Conservation (phyloP, 2,797 vertebrate genomes). For the Dipus sagitta region DNA sequence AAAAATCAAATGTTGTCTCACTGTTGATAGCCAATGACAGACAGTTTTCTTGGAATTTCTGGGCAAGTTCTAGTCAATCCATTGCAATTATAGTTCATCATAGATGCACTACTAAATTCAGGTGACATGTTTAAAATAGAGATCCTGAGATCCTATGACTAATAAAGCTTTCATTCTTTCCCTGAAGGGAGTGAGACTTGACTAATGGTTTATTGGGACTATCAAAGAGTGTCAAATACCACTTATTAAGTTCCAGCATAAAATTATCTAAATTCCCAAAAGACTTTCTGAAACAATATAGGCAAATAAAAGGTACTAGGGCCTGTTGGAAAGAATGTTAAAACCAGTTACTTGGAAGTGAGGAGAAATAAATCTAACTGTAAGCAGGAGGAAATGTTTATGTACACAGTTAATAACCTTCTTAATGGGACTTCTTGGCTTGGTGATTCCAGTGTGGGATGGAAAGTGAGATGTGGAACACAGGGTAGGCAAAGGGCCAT, state of each 20-base stretch:
- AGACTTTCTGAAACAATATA: conserved; percentile 87
- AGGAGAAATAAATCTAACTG: conserved; percentile 87
- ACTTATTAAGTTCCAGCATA: conserved; percentile 89
- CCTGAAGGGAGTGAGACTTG: conserved; percentile 85
- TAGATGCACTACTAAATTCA: conserved; percentile 81
- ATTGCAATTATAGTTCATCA: conserved; percentile 81
- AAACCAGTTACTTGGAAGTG: conserved; percentile 86
- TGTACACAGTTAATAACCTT: conserved; percentile 88
- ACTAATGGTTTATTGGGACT: conserved; percentile 88
- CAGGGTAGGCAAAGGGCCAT: conserved; percentile 78
- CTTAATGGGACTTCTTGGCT: conserved; percentile 88
- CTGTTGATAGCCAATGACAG: conserved; percentile 70
- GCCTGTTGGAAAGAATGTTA: conserved; percentile 80
- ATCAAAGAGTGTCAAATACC: conserved; percentile 87
- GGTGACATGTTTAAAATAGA: conserved; percentile 84
- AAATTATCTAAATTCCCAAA: conserved; percentile 89
- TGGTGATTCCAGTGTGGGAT: conserved; percentile 78
- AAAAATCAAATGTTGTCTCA: conserved; percentile 65
- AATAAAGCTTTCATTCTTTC: conserved; percentile 87
- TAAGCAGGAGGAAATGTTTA: conserved; percentile 85
- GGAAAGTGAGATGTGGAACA: conserved; percentile 83
- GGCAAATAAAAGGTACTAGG: conserved; percentile 82
- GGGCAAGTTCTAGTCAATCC: conserved; percentile 78
- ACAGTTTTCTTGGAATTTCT: conserved; percentile 72
- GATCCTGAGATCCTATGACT: conserved; percentile 82